Evolutionary conservation across 2,113 vertebrate species (phyloP).

Genomic region (Rhabdornis inornatus): DNA sequence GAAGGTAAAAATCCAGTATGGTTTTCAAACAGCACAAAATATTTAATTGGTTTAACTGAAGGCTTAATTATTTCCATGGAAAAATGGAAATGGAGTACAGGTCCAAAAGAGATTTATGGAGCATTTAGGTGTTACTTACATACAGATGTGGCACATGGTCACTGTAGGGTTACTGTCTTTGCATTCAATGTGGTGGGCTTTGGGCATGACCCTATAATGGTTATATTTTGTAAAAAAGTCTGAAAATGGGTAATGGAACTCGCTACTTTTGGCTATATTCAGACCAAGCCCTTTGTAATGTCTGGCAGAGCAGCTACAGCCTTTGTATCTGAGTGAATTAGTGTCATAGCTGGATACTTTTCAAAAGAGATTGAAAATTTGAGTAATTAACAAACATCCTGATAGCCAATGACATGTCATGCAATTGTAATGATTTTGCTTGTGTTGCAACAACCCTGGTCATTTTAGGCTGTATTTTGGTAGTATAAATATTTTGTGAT

Average conservation of each 20-base stretch:
- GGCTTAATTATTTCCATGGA: not conserved
- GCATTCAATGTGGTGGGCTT: fast-evolving
- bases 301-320: not conserved
- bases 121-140: not conserved
- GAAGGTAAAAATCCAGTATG: not conserved
- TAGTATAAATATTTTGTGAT: slow-evolving; percentile 46
- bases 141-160: not conserved
- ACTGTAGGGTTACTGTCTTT: not conserved
- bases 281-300: too few species aligned
- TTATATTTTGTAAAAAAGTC: not conserved
- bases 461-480: slow-evolving; percentile 28
- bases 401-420: not conserved
- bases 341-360: not conserved
- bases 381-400: not conserved
- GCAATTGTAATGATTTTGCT: not conserved
- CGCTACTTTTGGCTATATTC: fast-evolving
- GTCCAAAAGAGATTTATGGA: not conserved
- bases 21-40: not conserved
- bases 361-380: not conserved
- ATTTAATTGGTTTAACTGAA: not conserved
- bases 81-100: not conserved
- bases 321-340: not conserved
- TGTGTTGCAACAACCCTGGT: not conserved
- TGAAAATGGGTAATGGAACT: not conserved
- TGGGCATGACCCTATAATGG: not conserved